Percentiles rank a stretch among this genome's conserved stretches.
Conservation (phyloP, 1,140 invertebrate genomes). For the Zaprionus inermis region DNA sequence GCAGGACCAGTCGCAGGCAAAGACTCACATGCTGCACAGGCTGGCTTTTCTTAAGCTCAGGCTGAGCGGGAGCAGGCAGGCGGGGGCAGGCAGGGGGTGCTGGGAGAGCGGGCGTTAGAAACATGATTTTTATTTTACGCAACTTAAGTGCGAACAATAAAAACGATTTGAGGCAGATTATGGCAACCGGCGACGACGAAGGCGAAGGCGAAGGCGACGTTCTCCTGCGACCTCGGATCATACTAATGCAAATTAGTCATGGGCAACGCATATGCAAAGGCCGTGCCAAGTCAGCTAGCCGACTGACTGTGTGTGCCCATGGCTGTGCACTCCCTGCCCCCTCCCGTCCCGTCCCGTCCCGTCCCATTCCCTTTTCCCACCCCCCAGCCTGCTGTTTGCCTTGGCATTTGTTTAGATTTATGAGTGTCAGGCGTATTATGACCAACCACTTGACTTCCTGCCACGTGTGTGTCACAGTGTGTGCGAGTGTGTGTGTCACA, state of each 20-base stretch:
- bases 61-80: neutral
- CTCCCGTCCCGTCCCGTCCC: neutral
- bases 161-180: conserved; percentile 82
- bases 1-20: conserved; percentile 32
- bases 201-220: conserved; percentile 25
- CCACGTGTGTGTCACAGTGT: conserved; percentile 65
- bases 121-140: conserved; percentile 84
- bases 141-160: conserved; percentile 84
- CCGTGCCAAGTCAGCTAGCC: neutral
- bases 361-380: neutral
- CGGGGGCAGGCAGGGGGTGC: neutral
- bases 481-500: conserved; percentile 54
- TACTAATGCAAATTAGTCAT: conserved; percentile 83
- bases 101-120: conserved; percentile 66
- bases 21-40: conserved; percentile 51
- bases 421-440: conserved; percentile 81
- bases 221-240: conserved; percentile 39
- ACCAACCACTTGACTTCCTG: conserved; percentile 83
- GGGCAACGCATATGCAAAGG: conserved; percentile 74
- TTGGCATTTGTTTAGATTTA: conserved; percentile 79
- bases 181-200: conserved; percentile 66
- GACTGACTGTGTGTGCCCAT: neutral
- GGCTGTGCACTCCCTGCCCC: neutral
- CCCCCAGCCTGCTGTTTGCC: conserved; percentile 48
- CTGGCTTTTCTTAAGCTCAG: conserved; percentile 36